These are phyloP conservation scores for Astropecten irregularis DNA, from an alignment of 53 echinoderm and acorn worm genomes.

Conservation along the genomic window DNA sequence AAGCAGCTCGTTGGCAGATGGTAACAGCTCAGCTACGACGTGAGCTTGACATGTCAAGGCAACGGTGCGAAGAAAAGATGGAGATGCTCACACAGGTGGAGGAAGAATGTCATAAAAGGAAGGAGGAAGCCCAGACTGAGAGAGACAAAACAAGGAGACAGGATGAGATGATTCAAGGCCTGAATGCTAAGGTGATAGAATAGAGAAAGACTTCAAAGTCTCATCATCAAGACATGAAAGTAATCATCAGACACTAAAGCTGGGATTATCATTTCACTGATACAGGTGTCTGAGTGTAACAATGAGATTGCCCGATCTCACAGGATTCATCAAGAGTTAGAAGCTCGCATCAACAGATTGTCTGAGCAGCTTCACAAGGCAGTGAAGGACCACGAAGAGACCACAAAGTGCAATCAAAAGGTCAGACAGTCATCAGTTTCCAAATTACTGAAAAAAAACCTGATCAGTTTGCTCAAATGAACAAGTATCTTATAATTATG, in stretches of 20 bases:
- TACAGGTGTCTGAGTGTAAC: slow-evolving; percentile 8
- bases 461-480: no score
- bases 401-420: background rate
- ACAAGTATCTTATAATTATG: no score
- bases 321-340: background rate
- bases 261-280: no score
- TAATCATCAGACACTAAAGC: no score
- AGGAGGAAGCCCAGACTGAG: slow-evolving; percentile 9
- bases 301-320: background rate
- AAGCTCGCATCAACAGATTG: slow-evolving; percentile 11
- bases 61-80: slow-evolving; percentile 35
- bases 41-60: slow-evolving; percentile 33
- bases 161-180: slow-evolving; percentile 12
- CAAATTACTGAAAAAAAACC: no score
- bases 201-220: no score
- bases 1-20: slow-evolving; percentile 39
- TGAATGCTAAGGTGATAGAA: slow-evolving; percentile 19
- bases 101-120: slow-evolving; percentile 17
- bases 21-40: slow-evolving; percentile 33
- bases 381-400: slow-evolving; percentile 8
- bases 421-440: no score
- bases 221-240: no score
- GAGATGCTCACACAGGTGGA: background rate
- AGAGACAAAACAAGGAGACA: slow-evolving; percentile 5
- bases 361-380: slow-evolving; percentile 24